Evolutionary conservation across 2,797 vertebrate genomes (phyloP), one percentile per base, ranked within the genome.

Genomic region (Hybognathus amarus): DNA sequence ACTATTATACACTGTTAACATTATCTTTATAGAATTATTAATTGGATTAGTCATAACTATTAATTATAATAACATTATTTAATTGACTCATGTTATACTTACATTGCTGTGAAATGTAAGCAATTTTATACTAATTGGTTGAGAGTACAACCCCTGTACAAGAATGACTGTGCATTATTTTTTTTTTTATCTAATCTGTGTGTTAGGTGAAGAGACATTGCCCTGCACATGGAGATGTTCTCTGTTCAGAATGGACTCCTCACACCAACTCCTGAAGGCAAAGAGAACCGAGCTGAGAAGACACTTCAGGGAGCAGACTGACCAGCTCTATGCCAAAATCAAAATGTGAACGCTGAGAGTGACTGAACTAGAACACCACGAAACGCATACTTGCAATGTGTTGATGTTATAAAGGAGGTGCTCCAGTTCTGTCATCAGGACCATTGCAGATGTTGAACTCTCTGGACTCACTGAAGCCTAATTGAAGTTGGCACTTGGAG

Each of bases 261-360:
- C 86, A 99, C 98, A 0, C 98, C 98, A 38, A 99, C 97, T 0
- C 90, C 90, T 99, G 92, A 99, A 99, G 92, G 94, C 97, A 0
- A 99, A 98, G 91, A 95, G 98, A 92, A 88, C 91, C 0, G 97
- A 98, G 71, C 94, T 99, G 12, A 94, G 92, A 66, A 96, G 85
- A 76, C 88, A 85, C 86, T 99, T 99, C 92, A 93, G 94, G 90
- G 90, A 96, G 38, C 94, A 97, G 89, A 97, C 99, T 24, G 93
- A 96, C 83, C 95, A 96, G 93, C 95, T 99, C 13, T 99, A 99
- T 86, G 92, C 97, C 83, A 96, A 94, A 87, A 94, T 96, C 90
- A 97, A 96, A 92, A 95, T 96, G 87, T 99, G 95, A 95, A n/a
- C 63, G 17, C 13, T 4, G 4, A 78, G 4, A 59, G 15, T 59